A percentile compares a stretch with the other conserved stretches of the same genome.
These are phyloP conservation scores for Labeo calbasu DNA, from an alignment of 2,797 vertebrate genomes.

Conservation along the genomic window DNA sequence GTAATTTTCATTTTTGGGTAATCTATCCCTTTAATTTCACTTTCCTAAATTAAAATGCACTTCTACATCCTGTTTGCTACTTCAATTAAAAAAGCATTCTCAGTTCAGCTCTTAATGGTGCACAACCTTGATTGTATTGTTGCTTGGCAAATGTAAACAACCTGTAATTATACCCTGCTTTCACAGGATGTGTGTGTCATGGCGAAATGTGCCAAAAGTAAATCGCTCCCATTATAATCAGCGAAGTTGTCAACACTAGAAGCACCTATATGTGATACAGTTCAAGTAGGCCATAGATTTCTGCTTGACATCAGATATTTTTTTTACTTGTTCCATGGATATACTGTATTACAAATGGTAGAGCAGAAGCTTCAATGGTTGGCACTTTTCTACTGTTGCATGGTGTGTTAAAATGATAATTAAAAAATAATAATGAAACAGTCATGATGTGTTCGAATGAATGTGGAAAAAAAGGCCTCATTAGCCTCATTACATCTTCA, in stretches of 20 bases:
- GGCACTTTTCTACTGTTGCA: background rate
- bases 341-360: background rate
- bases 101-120: background rate
- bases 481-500: conserved; percentile 37
- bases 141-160: background rate
- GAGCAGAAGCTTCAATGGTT: background rate
- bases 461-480: conserved; percentile 3
- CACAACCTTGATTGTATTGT: background rate
- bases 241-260: background rate
- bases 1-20: no score
- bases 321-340: background rate
- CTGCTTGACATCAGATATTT: background rate
- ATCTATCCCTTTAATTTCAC: background rate
- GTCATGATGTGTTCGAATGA: background rate
- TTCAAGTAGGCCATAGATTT: conserved; percentile 6
- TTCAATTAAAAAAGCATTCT: conserved; percentile 3
- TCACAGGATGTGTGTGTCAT: background rate
- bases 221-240: conserved; percentile 7
- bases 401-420: background rate
- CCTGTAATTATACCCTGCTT: background rate
- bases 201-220: background rate
- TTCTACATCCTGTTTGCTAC: background rate
- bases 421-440: background rate
- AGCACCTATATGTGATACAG: background rate
- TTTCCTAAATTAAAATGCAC: background rate